Evolutionary conservation across 2,888 invertebrate species (phyloP), one percentile per base, ranked within the genome.

Genomic region (Epinotia ramella): DNA sequence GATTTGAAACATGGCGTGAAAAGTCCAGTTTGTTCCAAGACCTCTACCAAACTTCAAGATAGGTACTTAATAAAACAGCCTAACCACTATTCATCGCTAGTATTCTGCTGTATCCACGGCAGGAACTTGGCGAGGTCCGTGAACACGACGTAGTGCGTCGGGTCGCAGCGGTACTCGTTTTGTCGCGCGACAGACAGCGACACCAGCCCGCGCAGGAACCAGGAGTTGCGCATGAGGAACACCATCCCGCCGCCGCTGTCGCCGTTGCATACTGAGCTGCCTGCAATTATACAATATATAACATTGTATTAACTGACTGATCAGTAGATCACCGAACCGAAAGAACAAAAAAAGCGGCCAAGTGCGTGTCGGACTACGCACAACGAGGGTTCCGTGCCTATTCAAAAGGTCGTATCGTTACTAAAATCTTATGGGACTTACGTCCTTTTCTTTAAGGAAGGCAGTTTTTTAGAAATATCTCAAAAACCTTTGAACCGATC

Each of bases 61-160:
- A 62, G n/a, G n/a, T n/a, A n/a, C n/a, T 3, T 40, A 40, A 46
- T 6, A 16, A 20, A n/a, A 24, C 24, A 5, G 12, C 2, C 5
- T 24, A 44, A 28, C n/a, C n/a, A 59, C 9, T 76, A 76, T 63
- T 76, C 71, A 74, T 87, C 87, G 64, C 78, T 82, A 18, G 88
- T 80, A 18, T 85, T 84, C 65, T 88, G 84, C 77, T 88, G 85
- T 49, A 96, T 92, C 95, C 95, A 96, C 11, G 94, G 90, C 76
- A 95, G 82, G 87, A 95, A 93, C 83, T 95, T 95, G 6, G 95
- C 95, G 33, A 95, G 86, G 78, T 96, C 96, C 0, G 96, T 96
- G 81, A 96, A 96, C 7, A 96, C 95, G 20, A 95, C 95, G 84
- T 95, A 96, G 80, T 96, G 95, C 0, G 91, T 89, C 0, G 95